Base-by-base conservation (phyloP, 2,888 invertebrate genomes). In the Drosophila dives region DNA sequence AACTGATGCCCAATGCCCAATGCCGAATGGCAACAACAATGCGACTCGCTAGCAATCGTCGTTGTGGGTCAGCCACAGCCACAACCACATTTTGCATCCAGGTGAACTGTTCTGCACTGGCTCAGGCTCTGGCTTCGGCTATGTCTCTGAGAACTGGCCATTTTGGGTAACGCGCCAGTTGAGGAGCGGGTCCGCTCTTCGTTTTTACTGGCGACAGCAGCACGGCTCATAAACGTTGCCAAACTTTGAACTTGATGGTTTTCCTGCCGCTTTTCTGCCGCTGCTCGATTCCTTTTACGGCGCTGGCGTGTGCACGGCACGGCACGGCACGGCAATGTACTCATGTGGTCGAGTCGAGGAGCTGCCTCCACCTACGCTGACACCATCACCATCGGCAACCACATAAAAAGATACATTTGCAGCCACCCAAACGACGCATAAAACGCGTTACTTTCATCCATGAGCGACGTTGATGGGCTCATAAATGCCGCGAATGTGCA, bases 171-270 rank as follows among this genome's bases (percentile, higher is more conserved):
- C 15, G 34, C 45, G 23, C 3, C 17, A 11, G 17, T n/a, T 11
- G n/a, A 54, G 38, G 38, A 63, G 34, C 49, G 45, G 45, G 33
- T 63, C 15, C 23, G 72, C 74, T 77, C 80, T 80, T 86, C 74
- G 75, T 72, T 88, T 86, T 86, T 88, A 85, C 85, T 86, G 86
- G 77, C 80, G 62, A 70, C 80, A 80, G 75, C 83, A 77, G 82
- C 68, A 76, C 71, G 75, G 86, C 81, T 84, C 89, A 90, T 90
- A 90, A 90, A 90, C 78, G 89, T 83, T 89, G 87, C 89, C 88
- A 90, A 90, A 90, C 90, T 90, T 90, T 90, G 90, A 90, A 89
- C 90, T 90, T 90, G 90, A 90, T 90, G 90, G 82, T 77, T 87
- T 84, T 80, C 58, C 77, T 67, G 75, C 54, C 48, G 45, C 48